A percentile compares a stretch with the other conserved stretches of the same genome.
Conservation (phyloP, 2,113 vertebrate genomes). For the Phoxinus phoxinus region DNA sequence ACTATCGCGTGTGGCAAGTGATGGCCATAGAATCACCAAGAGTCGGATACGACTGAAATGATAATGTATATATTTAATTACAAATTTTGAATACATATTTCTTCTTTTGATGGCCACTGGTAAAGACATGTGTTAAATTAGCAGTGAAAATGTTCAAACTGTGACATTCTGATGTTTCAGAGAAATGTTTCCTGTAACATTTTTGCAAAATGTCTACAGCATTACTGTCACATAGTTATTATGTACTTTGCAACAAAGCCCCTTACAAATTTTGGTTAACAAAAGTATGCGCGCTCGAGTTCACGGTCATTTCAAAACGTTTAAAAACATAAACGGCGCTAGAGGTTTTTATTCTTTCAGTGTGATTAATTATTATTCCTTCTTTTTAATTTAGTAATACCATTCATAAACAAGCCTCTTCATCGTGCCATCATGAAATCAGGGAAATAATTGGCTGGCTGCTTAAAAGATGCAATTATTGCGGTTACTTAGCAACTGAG, state of each 20-base stretch:
- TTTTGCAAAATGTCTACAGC: background rate
- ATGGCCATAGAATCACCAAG: too few species aligned
- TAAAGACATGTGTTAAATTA: background rate
- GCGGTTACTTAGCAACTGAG: constrained; percentile 61
- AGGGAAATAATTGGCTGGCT: constrained; percentile 59
- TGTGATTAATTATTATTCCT: constrained; percentile 57
- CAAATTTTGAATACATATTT: background rate
- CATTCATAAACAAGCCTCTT: constrained; percentile 53
- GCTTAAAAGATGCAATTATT: constrained; percentile 60
- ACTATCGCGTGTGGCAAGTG: too few species aligned
- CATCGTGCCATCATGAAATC: constrained; percentile 51
- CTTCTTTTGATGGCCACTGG: background rate
- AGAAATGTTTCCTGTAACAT: background rate
- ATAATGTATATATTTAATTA: too few species aligned
- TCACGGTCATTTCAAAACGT: constrained; percentile 44
- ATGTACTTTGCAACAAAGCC: background rate
- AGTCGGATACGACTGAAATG: too few species aligned
- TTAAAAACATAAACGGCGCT: constrained; percentile 46
- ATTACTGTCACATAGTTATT: background rate
- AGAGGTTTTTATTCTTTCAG: constrained; percentile 34
- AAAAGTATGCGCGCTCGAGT: constrained; percentile 15
- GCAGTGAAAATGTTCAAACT: background rate
- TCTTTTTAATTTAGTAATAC: constrained; percentile 56
- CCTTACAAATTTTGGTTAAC: constrained; percentile 3
- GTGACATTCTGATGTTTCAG: background rate